These are phyloP conservation scores for Myotis daubentonii DNA, from an alignment of 2,797 vertebrate genomes.

Conservation along the genomic window DNA sequence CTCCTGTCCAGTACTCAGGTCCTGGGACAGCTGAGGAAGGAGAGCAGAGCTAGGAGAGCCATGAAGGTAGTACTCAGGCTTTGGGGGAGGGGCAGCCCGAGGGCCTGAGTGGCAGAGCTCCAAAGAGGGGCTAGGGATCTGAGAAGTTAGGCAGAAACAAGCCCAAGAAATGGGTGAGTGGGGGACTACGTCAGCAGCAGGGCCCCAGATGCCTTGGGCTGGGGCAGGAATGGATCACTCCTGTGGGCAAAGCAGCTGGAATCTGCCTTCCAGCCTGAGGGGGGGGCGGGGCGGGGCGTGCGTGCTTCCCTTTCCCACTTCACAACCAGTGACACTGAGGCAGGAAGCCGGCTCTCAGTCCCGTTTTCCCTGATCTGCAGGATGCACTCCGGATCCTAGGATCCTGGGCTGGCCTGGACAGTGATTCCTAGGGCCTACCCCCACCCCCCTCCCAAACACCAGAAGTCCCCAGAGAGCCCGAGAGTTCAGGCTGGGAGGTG, in stretches of 20 bases:
- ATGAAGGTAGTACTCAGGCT: conserved; percentile 64
- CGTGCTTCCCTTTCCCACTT: background rate
- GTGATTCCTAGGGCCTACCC: conserved; percentile 33
- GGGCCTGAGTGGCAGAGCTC: background rate
- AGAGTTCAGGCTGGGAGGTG: conserved; percentile 33
- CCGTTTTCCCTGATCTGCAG: background rate
- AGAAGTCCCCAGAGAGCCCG: conserved; percentile 61
- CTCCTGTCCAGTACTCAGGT: conserved; percentile 61
- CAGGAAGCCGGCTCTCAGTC: background rate
- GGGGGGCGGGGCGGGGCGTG: too few species aligned
- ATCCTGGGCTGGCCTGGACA: background rate
- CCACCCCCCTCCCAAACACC: background rate
- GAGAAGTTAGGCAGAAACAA: background rate
- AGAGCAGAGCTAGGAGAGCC: conserved; percentile 17
- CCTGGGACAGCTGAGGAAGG: conserved; percentile 50
- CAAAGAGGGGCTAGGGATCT: background rate
- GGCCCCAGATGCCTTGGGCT: background rate
- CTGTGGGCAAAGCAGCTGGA: background rate
- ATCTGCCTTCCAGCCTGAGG: background rate
- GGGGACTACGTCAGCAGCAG: background rate
- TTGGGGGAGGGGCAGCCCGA: background rate
- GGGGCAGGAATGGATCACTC: background rate
- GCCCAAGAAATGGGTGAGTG: background rate
- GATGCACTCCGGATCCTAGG: background rate
- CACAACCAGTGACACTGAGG: conserved; percentile 29